Evolutionary conservation across 2,888 invertebrate genomes (phyloP), one percentile per base, ranked within the genome.

Genomic region (Macaria notata): DNA sequence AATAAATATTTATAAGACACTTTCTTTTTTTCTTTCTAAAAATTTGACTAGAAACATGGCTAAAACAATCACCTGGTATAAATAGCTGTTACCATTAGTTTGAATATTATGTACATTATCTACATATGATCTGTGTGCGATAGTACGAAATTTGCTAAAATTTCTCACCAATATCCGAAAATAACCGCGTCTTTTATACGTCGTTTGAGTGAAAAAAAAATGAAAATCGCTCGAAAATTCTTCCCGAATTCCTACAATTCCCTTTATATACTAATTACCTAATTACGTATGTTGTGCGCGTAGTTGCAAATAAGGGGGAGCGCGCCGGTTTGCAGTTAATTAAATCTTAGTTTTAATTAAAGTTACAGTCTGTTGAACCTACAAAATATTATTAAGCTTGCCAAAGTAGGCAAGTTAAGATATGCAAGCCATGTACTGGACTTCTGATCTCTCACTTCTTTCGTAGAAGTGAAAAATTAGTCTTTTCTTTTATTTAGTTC

Each of bases 301-400:
- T 50, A 50, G 50, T 49, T 41, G 47, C 52, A 42, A 52, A 52
- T 36, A 52, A 44, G 30, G 31, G 41, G 39, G n/a, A n/a, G 33
- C 49, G 46, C 29, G 49, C 36, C 56, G 41, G 49, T 49, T 49
- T 41, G 46, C 9, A 42, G 49, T 56, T 56, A 46, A 60, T 56
- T 56, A 56, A 52, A 48, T 55, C 48, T 46, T 48, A 47, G 56
- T 56, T 60, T 59, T 56, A 60, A 56, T 60, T 56, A 60, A 60
- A 52, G 9, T 55, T 51, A 41, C 46, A 48, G 48, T 33, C 43
- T 36, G 59, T 47, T 51, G 8, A 19, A 4, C 19, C 43, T 33
- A 33, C 29, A 3, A 43, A 42, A 43, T 49, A 43, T 49, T 42
- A 8, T 8, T 43, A 19, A 4, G 9, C 31, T 9, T 3, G 1